phyloP scores from a whole-genome alignment of 2,797 vertebrate species.

The Notolepis coatsorum region DNA sequence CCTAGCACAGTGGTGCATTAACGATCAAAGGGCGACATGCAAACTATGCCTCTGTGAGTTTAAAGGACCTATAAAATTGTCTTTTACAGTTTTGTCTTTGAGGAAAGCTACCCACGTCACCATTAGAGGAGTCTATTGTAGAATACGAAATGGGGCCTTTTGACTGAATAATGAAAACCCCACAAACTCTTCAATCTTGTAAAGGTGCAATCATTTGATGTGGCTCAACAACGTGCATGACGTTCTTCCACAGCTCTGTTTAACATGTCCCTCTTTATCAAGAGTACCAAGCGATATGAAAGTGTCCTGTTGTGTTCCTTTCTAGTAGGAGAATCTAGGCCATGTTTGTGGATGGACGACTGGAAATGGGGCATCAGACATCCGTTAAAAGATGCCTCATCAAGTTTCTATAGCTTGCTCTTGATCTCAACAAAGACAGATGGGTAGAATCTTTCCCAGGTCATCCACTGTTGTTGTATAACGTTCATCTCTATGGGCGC shows the following conservation, averaged over 20 bases:
- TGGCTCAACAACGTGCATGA: neutral
- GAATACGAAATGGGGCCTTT: too few species aligned
- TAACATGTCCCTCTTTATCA: constrained; percentile 12
- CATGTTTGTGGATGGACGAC: constrained; percentile 45
- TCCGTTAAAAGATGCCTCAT: constrained; percentile 42
- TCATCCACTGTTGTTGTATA: constrained; percentile 24
- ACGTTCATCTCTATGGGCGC: constrained; percentile 28
- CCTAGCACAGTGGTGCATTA: too few species aligned
- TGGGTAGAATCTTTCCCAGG: constrained; percentile 26
- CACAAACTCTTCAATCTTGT: constrained; percentile 12
- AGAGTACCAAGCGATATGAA: constrained; percentile 6
- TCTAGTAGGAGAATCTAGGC: constrained; percentile 38
- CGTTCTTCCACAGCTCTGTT: constrained; percentile 1
- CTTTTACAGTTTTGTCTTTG: too few species aligned
- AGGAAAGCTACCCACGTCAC: too few species aligned
- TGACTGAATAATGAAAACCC: constrained; percentile 19
- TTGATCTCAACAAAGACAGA: constrained; percentile 21
- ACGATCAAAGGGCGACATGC: too few species aligned
- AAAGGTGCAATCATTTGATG: neutral
- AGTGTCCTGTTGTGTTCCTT: constrained; percentile 19
- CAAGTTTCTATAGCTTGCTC: constrained; percentile 24
- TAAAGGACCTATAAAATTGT: too few species aligned
- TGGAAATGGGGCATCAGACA: constrained; percentile 44
- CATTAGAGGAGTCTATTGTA: too few species aligned
- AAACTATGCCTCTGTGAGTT: too few species aligned